Percentiles rank a stretch among this genome's conserved stretches.
phyloP scores from a whole-genome alignment of 2,888 invertebrate species.

The Empis stercorea region DNA sequence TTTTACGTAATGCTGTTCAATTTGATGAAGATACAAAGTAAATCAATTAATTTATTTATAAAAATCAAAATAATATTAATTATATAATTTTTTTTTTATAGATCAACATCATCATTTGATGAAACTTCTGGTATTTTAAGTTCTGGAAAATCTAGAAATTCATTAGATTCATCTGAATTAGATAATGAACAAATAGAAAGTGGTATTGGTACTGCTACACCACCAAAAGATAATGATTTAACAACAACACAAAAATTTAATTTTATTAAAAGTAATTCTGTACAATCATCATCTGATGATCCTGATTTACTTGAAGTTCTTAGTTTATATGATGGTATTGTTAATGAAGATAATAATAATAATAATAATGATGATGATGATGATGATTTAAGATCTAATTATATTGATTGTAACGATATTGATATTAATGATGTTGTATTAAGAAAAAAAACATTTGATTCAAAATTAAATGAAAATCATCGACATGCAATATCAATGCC shows the following conservation, averaged over 20 bases:
- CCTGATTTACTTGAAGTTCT: constrained; percentile 33
- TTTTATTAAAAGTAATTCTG: constrained; percentile 31
- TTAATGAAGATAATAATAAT: constrained; percentile 22
- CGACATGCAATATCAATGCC: constrained; percentile 16
- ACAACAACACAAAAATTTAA: constrained; percentile 22
- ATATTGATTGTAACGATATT: constrained; percentile 8
- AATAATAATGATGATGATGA: constrained; percentile 22
- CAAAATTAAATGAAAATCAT: constrained; percentile 8
- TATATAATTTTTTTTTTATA: constrained; percentile 8
- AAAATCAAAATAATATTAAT: too few species aligned
- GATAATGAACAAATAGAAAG: constrained; percentile 35
- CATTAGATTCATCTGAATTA: constrained; percentile 32
- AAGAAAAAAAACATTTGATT: constrained; percentile 24
- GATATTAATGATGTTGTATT: constrained; percentile 22
- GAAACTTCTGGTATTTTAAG: constrained; percentile 32
- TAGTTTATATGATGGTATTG: constrained; percentile 28
- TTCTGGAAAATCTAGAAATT: constrained; percentile 35
- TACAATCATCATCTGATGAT: constrained; percentile 32
- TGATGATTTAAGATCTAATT: constrained; percentile 15
- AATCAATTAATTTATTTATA: constrained; percentile 14
- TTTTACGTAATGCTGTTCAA: constrained; percentile 35
- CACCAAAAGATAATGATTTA: constrained; percentile 29
- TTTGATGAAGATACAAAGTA: constrained; percentile 38
- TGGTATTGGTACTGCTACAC: constrained; percentile 34
- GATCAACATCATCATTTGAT: constrained; percentile 36